A percentile compares a stretch with the other conserved stretches of the same genome.
Conservation (phyloP, 2,113 vertebrate species). For the Neodontobutis hainanensis region DNA sequence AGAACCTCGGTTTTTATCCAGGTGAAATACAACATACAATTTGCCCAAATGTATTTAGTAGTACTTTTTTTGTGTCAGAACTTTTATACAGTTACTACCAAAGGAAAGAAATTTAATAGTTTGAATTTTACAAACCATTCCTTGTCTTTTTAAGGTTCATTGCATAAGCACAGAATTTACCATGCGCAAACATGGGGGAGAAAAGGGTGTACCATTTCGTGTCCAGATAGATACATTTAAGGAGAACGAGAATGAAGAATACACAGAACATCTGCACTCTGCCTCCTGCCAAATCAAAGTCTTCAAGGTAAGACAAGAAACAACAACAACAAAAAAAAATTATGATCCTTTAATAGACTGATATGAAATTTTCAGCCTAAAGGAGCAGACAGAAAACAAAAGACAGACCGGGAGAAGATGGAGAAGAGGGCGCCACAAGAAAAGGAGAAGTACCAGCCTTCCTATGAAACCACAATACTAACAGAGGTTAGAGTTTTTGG, state of each 20-base stretch:
- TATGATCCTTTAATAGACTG: background rate
- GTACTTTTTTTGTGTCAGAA: conserved; percentile 14
- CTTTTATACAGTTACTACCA: background rate
- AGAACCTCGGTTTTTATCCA: conserved; percentile 98
- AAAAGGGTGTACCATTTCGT: conserved; percentile 96
- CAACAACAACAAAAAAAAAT: background rate
- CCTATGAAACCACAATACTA: conserved; percentile 96
- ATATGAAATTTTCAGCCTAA: conserved; percentile 83
- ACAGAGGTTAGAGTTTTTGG: conserved; percentile 85
- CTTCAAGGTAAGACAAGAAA: conserved; percentile 87
- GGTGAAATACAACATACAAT: conserved; percentile 73
- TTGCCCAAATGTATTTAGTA: conserved; percentile 5
- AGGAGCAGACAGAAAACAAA: conserved; percentile 97
- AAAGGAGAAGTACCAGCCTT: conserved; percentile 98
- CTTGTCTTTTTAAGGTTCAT: conserved; percentile 82
- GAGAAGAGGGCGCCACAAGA: conserved; percentile 95
- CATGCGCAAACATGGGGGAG: conserved; percentile 96
- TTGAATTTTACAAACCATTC: conserved; percentile 3
- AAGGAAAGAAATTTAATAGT: no score
- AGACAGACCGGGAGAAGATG: conserved; percentile 98
- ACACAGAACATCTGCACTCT: conserved; percentile 94
- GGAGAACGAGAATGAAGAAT: conserved; percentile 90
- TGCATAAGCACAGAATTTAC: conserved; percentile 99
- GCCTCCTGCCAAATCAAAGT: conserved; percentile 99
- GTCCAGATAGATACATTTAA: conserved; percentile 97